Base-by-base conservation (phyloP, 2,888 invertebrate species). In the Spilarctia lutea region DNA sequence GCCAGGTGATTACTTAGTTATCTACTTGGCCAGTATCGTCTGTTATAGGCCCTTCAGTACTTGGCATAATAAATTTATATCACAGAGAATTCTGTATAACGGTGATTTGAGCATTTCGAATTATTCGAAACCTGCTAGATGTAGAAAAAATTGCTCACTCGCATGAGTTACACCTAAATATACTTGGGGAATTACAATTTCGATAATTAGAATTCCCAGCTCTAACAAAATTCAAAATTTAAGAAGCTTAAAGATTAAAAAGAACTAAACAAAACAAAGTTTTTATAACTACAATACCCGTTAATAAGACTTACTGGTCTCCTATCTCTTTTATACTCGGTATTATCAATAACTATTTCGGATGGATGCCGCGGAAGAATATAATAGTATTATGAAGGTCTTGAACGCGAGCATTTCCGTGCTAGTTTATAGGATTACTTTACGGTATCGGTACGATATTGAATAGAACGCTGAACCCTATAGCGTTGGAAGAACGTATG, bases 311-410 rank as follows among this genome's bases (percentile, higher is more conserved):
- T 60, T 77, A 80, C 30, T 60, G 52, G 76, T 80, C 75, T 80
- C 74, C 80, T 83, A 85, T 86, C 81, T 75, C 76, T 79, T 81
- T 84, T 79, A 81, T 86, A 83, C 75, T 45, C 24, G 74, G 72
- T 73, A 75, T 78, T 86, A 84, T 76, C 83, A 81, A 78, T 81
- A 86, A 79, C 78, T 79, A 77, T 80, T 80, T 77, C 68, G 75
- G 74, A 66, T 68, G 68, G 72, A 81, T 80, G 77, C 83, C 76
- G 75, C 72, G 71, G 79, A 73, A 79, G 78, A 84, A 80, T 85
- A 85, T 89, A 88, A 86, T 81, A 83, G 80, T 86, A 84, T 89
- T 86, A 86, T 85, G 81, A 88, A 88, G 84, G 86, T 90, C 78
- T 77, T 80, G 82, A 82, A 85, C 83, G 84, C 81, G 81, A 84